phyloP scores from a whole-genome alignment of 2,797 vertebrate species.

The Jordanella pulchra region DNA sequence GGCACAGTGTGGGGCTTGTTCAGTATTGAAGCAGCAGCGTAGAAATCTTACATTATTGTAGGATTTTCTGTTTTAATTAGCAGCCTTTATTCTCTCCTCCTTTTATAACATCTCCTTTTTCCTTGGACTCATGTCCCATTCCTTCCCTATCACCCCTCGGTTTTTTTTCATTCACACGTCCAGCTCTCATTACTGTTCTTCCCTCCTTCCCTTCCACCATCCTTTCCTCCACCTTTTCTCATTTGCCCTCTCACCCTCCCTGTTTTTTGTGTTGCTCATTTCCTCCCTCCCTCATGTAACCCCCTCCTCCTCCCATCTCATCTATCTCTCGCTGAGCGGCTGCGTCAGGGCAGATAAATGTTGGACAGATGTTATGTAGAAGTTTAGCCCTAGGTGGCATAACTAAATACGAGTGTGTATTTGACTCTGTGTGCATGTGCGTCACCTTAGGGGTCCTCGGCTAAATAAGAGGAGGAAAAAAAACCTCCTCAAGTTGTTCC shows the following conservation, averaged over 20 bases:
- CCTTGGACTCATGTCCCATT: background rate
- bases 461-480: conserved; percentile 41
- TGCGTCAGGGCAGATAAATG: conserved; percentile 69
- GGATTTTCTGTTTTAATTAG: background rate
- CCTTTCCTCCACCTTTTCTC: background rate
- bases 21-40: background rate
- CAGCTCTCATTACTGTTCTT: background rate
- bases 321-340: conserved; percentile 55
- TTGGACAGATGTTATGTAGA: conserved; percentile 73
- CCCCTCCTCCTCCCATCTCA: conserved; percentile 21
- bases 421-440: conserved; percentile 38
- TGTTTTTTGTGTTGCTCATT: background rate
- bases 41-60: background rate
- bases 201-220: background rate
- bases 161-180: background rate
- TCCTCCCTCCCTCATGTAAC: conserved; percentile 6
- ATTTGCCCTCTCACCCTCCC: background rate
- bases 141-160: too few relatives aligned
- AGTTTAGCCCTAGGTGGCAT: conserved; percentile 64
- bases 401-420: conserved; percentile 64
- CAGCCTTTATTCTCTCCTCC: background rate
- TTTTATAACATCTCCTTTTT: background rate
- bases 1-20: too few relatives aligned
- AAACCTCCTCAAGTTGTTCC: conserved; percentile 53
- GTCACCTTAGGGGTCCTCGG: conserved; percentile 48